Percentiles rank a stretch among this genome's conserved stretches.
These are phyloP conservation scores for Esox niger DNA, from an alignment of 2,113 vertebrate genomes.

Conservation along the genomic window DNA sequence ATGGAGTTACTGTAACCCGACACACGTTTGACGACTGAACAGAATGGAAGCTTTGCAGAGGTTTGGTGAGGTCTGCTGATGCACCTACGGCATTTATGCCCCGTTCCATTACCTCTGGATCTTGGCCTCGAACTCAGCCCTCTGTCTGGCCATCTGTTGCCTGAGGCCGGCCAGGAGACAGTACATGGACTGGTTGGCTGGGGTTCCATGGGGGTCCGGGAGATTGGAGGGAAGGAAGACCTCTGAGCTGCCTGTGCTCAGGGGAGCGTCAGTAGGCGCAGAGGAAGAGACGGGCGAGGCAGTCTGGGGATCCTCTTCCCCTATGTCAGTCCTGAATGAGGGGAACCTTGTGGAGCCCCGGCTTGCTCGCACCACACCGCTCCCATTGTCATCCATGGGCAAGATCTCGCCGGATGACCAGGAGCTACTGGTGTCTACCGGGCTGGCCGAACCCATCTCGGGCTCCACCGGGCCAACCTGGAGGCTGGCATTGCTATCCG, in stretches of 20 bases:
- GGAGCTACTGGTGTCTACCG: constrained; percentile 45
- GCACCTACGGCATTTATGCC: not conserved
- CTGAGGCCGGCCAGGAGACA: constrained; percentile 53
- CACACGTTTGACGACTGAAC: too few relatives aligned
- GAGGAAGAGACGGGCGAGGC: constrained; percentile 65
- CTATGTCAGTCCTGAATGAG: constrained; percentile 31
- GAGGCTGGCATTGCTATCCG: not conserved
- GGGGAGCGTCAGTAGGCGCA: constrained; percentile 44
- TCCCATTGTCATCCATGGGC: constrained; percentile 40
- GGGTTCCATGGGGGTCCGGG: constrained; percentile 42
- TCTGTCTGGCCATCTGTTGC: constrained; percentile 71
- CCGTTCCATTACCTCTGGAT: constrained; percentile 70
- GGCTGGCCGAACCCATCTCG: constrained; percentile 11
- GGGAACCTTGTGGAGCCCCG: constrained; percentile 22
- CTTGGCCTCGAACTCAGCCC: constrained; percentile 64
- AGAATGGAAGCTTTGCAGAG: too few relatives aligned
- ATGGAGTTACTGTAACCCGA: too few relatives aligned
- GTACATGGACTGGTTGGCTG: constrained; percentile 31
- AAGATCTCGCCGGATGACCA: constrained; percentile 59
- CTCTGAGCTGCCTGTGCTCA: constrained; percentile 75
- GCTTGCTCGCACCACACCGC: constrained; percentile 2
- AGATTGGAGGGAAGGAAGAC: constrained; percentile 71
- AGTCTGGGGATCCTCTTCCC: constrained; percentile 29
- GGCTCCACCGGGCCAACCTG: not conserved
- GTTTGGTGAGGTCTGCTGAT: too few relatives aligned